Conservation (phyloP, 2,888 invertebrate species). For the Pelosia muscerda region DNA sequence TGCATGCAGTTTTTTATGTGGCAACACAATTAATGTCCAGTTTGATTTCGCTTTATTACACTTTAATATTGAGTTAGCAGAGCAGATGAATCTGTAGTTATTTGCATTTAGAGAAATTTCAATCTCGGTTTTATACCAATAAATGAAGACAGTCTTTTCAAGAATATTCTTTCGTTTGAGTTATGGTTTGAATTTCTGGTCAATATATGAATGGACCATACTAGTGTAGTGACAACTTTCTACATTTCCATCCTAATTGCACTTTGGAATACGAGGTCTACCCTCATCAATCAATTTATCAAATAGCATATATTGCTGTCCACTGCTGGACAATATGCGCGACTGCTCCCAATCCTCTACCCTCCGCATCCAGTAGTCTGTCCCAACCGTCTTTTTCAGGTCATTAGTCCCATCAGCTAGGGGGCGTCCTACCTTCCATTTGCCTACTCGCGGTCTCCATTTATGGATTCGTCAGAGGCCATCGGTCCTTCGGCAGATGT, state of each 20-base stretch:
- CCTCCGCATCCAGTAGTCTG: too few relatives aligned
- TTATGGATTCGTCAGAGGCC: too few relatives aligned
- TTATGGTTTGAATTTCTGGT: background rate
- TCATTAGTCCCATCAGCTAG: too few relatives aligned
- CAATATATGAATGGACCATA: too few relatives aligned
- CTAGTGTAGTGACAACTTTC: background rate
- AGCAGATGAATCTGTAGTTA: background rate
- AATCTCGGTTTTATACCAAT: background rate
- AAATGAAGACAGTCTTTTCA: background rate
- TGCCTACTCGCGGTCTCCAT: too few relatives aligned
- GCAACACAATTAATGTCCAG: background rate
- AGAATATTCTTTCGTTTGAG: background rate
- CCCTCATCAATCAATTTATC: too few relatives aligned
- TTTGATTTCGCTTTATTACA: background rate
- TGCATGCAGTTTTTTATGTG: conserved; percentile 13
- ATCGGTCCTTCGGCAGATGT: too few relatives aligned
- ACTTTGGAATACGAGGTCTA: background rate
- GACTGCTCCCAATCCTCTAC: too few relatives aligned
- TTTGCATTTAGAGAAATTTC: background rate
- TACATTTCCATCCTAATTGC: background rate
- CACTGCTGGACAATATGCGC: too few relatives aligned
- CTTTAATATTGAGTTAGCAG: background rate
- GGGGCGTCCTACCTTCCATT: too few relatives aligned
- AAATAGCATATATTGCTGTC: too few relatives aligned
- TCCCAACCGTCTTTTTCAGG: too few relatives aligned